Evolutionary conservation across 2,888 invertebrate species (phyloP).

Genomic region (Strigamia transsilvanica): DNA sequence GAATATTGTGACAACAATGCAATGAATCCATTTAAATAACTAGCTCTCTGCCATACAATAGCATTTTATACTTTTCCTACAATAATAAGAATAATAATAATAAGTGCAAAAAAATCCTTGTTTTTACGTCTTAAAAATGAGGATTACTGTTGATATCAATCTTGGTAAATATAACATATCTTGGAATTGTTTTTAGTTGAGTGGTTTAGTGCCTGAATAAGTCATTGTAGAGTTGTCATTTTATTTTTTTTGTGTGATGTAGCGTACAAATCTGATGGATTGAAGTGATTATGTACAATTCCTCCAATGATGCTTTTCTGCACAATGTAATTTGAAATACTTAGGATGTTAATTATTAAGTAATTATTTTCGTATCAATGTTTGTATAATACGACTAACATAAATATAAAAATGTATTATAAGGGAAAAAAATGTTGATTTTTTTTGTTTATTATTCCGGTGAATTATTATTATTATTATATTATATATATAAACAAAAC

Average conservation of each 20-base stretch:
- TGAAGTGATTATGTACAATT: constrained; percentile 49
- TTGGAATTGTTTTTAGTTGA: constrained; percentile 13
- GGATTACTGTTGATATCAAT: constrained; percentile 35
- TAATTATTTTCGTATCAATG: constrained; percentile 45
- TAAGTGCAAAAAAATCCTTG: not conserved
- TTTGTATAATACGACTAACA: constrained; percentile 38
- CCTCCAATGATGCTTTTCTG: constrained; percentile 43
- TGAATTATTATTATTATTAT: not conserved
- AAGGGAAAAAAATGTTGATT: constrained; percentile 29
- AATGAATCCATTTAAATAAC: constrained; percentile 43
- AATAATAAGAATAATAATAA: not conserved
- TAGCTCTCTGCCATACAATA: constrained; percentile 37
- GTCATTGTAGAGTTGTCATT: constrained; percentile 48
- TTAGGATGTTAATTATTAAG: constrained; percentile 45
- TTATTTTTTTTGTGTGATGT: constrained; percentile 37
- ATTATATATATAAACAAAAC: not conserved
- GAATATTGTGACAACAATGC: constrained; percentile 43
- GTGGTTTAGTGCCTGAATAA: constrained; percentile 36
- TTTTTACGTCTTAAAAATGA: not conserved
- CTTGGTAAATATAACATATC: constrained; percentile 23
- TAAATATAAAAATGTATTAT: constrained; percentile 41
- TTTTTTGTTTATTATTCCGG: constrained; percentile 28
- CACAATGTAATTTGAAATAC: constrained; percentile 46
- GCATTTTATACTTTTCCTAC: constrained; percentile 37
- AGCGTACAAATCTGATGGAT: constrained; percentile 43